Conservation (phyloP, 2,888 invertebrate species). For the Trypoxylon attenuatum region DNA sequence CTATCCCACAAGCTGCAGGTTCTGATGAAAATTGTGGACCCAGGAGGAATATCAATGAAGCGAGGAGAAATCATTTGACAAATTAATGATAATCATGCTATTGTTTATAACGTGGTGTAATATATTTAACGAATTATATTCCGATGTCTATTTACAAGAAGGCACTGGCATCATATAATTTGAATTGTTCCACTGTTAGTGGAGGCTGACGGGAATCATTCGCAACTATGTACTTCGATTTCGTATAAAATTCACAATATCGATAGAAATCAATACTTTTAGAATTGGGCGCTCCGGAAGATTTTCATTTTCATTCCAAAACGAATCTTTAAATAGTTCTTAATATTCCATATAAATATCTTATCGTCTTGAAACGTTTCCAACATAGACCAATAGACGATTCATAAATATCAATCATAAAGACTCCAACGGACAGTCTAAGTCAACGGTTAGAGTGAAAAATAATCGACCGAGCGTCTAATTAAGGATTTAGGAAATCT, state of each 20-base stretch:
- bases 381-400: too few relatives aligned
- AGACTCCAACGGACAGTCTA: neutral
- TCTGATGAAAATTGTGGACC: too few relatives aligned
- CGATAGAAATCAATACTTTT: slow-evolving; percentile 22
- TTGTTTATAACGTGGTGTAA: slow-evolving; percentile 60
- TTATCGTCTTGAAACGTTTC: too few relatives aligned
- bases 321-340: neutral
- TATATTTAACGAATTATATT: slow-evolving; percentile 69
- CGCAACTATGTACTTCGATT: slow-evolving; percentile 4
- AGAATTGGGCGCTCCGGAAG: slow-evolving; percentile 6
- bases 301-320: too few relatives aligned
- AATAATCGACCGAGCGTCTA: neutral
- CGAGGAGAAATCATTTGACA: slow-evolving; percentile 3
- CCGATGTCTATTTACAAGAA: slow-evolving; percentile 61
- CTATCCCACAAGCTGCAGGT: too few relatives aligned
- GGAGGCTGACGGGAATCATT: slow-evolving; percentile 4
- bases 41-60: too few relatives aligned
- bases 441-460: neutral
- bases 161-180: slow-evolving; percentile 55
- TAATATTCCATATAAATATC: too few relatives aligned
- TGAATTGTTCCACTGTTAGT: slow-evolving; percentile 42
- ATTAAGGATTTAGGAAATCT: neutral
- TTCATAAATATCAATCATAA: too few relatives aligned
- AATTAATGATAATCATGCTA: neutral
- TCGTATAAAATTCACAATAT: slow-evolving; percentile 34